Base-by-base conservation (phyloP, 2,797 vertebrate species). In the Coccyzus lansbergi region DNA sequence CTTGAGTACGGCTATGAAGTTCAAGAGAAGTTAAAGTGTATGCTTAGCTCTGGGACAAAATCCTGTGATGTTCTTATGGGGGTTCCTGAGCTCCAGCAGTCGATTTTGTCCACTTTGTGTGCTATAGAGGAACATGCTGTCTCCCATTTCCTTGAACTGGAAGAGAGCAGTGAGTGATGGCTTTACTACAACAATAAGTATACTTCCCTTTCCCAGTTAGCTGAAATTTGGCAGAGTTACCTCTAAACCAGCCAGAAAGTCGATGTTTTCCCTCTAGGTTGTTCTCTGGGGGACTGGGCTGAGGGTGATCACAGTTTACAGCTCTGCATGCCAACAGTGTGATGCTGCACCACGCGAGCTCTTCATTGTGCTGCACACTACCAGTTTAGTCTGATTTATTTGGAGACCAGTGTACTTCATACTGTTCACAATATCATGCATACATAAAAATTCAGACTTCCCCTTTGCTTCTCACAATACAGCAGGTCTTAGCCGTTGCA, bases 21-120 rank as follows among this genome's bases (percentile, higher is more conserved):
- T 94, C 88, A 90, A 1, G 60, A 60, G 59, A 33, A 93, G 91
- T 95, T 63, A 56, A 81, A 79, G 77, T 2, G 15, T 86, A 42
- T 22, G 24, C 38, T 86, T 74, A 92, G 40, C 92, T 94, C 79
- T 70, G 52, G 40, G 80, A 52, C 59, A 70, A 29, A 82, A 88
- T 86, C 40, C 52, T 33, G 8, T 74, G 33, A 20, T 85, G 51
- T 55, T 76, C 44, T 95, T 36, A 46, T 6, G 33, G 8, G 42
- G 44, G 53, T 76, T 83, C 60, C 62, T 36, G 63, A 81, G 52
- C 59, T 72, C 46, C 38, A 15, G 0, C 38, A n/a, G 29, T 4
- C 56, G 38, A 38, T 92, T 31, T 65, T 91, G 52, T 18, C 72
- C 36, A 38, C 29, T 31, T 53, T 44, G 53, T 44, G 19, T 71